Evolutionary conservation across 2,888 invertebrate species (phyloP).

Genomic region (Diadegma fenestrale): DNA sequence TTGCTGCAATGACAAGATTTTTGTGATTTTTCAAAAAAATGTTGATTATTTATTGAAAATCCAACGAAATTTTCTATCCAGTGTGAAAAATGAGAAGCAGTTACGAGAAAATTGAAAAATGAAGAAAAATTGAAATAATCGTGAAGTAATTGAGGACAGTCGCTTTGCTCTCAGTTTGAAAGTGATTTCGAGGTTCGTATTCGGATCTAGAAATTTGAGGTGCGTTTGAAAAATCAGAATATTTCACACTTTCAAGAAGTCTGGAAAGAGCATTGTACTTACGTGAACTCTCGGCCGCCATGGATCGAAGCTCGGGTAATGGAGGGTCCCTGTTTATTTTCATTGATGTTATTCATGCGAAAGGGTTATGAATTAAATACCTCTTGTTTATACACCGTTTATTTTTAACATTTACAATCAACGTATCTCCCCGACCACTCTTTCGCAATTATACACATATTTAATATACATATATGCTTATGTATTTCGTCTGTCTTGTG

Average conservation of each 20-base stretch:
- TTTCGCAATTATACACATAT: conserved; percentile 81
- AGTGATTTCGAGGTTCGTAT: not conserved
- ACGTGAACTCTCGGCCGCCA: conserved; percentile 34
- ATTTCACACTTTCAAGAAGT: not conserved
- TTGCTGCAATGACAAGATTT: too few relatives aligned
- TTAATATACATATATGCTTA: conserved; percentile 74
- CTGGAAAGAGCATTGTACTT: conserved; percentile 36
- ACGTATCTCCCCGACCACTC: conserved; percentile 78
- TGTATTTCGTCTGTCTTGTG: conserved; percentile 51
- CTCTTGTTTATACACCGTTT: conserved; percentile 83
- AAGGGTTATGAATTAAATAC: conserved; percentile 62
- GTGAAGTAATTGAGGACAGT: too few relatives aligned
- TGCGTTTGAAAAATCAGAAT: not conserved
- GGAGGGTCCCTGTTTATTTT: conserved; percentile 67
- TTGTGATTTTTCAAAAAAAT: too few relatives aligned
- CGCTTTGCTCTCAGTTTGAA: too few relatives aligned
- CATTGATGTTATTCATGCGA: conserved; percentile 11
- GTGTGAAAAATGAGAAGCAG: too few relatives aligned
- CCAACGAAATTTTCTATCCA: too few relatives aligned
- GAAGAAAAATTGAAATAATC: too few relatives aligned
- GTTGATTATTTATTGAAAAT: too few relatives aligned
- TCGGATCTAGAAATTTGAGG: not conserved
- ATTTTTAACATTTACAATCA: conserved; percentile 85
- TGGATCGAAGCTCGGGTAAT: conserved; percentile 11
- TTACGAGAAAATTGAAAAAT: too few relatives aligned